Conservation (phyloP, 2,113 vertebrate genomes). For the Pluvialis apricaria region DNA sequence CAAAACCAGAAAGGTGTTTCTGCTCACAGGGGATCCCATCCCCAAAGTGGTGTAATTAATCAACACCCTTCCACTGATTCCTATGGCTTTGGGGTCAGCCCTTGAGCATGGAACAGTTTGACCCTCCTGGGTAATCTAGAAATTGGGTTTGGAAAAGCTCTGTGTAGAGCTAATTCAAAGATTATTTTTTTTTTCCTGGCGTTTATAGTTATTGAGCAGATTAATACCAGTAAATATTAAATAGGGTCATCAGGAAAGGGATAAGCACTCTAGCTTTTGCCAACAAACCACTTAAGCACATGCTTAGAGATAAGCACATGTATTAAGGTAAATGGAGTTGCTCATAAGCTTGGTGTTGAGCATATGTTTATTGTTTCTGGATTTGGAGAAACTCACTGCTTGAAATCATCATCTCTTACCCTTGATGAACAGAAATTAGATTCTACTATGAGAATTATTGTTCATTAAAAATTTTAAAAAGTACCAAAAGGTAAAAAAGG, state of each 20-base stretch:
- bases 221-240: constrained; percentile 26
- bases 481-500: neutral
- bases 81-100: neutral
- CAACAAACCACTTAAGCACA: constrained; percentile 40
- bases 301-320: neutral
- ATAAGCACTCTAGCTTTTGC: neutral
- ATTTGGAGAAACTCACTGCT: neutral
- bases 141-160: neutral
- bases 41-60: neutral
- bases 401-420: neutral
- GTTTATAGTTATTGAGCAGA: neutral
- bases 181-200: neutral
- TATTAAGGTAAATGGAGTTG: neutral
- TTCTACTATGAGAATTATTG: neutral
- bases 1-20: constrained; percentile 17
- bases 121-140: neutral
- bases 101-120: neutral
- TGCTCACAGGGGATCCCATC: neutral
- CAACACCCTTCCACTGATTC: neutral
- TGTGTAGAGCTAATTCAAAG: neutral
- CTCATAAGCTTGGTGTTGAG: neutral
- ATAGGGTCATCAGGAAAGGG: constrained; percentile 8
- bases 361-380: neutral
- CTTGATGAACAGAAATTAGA: neutral
- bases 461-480: neutral